Evolutionary conservation across 2,888 invertebrate genomes (phyloP).

Genomic region (Achlya flavicornis): DNA sequence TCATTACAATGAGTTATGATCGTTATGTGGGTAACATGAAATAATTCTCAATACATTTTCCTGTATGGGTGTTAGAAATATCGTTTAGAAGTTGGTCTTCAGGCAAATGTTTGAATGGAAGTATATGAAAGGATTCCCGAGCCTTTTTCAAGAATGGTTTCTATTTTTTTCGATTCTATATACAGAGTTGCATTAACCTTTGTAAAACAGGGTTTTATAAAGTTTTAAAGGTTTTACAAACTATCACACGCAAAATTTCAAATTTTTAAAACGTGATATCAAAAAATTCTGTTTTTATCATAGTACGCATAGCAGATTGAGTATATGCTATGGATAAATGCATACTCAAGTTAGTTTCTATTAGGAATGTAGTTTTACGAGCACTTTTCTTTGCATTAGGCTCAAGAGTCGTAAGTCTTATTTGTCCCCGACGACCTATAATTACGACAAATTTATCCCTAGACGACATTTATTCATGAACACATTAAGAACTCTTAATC

Average conservation of each 20-base stretch:
- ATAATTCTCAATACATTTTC: slow-evolving; percentile 16
- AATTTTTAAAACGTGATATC: too few relatives aligned
- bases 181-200: background rate
- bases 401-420: background rate
- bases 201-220: too few relatives aligned
- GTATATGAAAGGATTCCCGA: background rate
- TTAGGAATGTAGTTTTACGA: background rate
- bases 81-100: slow-evolving; percentile 1
- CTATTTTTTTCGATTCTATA: background rate
- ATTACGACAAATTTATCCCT: background rate
- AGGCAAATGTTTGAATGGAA: background rate
- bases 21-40: slow-evolving; percentile 20
- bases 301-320: too few relatives aligned
- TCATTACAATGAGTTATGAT: slow-evolving; percentile 19
- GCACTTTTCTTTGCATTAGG: background rate
- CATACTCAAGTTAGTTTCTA: too few relatives aligned
- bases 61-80: slow-evolving; percentile 8
- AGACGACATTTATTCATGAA: too few relatives aligned
- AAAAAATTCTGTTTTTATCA: too few relatives aligned
- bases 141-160: background rate
- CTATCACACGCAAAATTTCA: too few relatives aligned
- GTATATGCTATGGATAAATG: too few relatives aligned
- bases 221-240: too few relatives aligned
- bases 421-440: background rate
- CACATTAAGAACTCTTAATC: too few relatives aligned